Percentiles rank a stretch among this genome's conserved stretches.
Conservation (phyloP, 2,797 vertebrate genomes). For the Apodemus agrarius region DNA sequence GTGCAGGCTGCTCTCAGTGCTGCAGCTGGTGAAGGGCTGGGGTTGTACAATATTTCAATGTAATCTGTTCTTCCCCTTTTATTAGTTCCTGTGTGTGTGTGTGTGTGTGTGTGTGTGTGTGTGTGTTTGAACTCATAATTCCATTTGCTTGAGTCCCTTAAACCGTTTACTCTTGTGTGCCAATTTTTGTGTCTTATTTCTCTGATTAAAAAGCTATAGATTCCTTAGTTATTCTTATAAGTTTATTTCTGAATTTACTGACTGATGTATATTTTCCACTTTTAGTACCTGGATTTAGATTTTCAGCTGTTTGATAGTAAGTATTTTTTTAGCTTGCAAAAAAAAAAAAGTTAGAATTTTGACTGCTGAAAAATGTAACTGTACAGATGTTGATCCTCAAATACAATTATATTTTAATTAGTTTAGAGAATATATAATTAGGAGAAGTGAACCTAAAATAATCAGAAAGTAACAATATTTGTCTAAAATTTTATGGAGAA, state of each 20-base stretch:
- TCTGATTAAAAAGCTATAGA: not conserved
- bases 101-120: not conserved
- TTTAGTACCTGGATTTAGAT: not conserved
- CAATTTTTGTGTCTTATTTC: not conserved
- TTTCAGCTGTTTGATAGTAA: not conserved
- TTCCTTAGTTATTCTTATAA: not conserved
- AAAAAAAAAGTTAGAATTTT: slow-evolving; percentile 29
- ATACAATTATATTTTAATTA: not conserved
- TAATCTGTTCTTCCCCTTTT: too few species aligned
- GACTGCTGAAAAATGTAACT: not conserved
- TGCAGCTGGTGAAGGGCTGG: too few species aligned
- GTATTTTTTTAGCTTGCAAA: not conserved
- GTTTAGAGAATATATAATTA: not conserved
- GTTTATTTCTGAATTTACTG: not conserved
- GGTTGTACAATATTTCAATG: too few species aligned
- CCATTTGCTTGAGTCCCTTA: not conserved
- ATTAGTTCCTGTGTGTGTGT: too few species aligned
- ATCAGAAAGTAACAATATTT: not conserved
- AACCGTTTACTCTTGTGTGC: not conserved
- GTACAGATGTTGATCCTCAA: not conserved
- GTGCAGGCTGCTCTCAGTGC: too few species aligned
- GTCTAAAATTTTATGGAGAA: not conserved
- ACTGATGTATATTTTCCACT: not conserved
- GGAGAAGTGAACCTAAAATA: not conserved
- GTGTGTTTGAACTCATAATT: not conserved